Evolutionary conservation across 2,888 invertebrate species (phyloP).

Genomic region (Petrolisthes manimaculis): DNA sequence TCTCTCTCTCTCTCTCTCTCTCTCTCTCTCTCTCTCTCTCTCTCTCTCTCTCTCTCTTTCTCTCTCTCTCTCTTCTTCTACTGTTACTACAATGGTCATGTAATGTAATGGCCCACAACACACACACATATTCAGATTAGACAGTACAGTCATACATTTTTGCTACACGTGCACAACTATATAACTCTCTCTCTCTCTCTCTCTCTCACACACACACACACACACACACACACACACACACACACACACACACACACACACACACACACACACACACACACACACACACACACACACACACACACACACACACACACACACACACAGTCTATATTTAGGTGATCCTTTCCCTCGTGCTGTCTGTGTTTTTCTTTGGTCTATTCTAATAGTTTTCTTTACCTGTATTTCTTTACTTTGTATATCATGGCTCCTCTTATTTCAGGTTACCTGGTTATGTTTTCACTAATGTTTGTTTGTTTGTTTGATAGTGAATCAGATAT

Average conservation of each 20-base stretch:
- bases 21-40: neutral
- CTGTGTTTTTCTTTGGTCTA: too few species aligned
- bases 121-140: neutral
- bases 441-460: too few species aligned
- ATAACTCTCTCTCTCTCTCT: constrained; percentile 14
- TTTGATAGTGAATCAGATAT: too few species aligned
- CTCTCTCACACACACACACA: constrained; percentile 36
- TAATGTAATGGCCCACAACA: neutral
- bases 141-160: neutral
- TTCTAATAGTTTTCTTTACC: neutral
- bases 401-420: neutral
- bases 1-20: neutral
- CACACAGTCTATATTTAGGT: too few species aligned
- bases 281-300: constrained; percentile 24
- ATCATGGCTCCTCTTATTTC: neutral
- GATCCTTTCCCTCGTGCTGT: too few species aligned
- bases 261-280: constrained; percentile 30
- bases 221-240: constrained; percentile 27
- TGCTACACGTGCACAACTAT: neutral
- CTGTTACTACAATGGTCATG: neutral
- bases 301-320: constrained; percentile 37
- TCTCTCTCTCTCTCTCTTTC: neutral
- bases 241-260: constrained; percentile 40
- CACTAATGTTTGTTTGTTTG: neutral
- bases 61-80: constrained; percentile 2